Conservation (phyloP, 1,140 invertebrate genomes). For the Drusus annulatus region DNA sequence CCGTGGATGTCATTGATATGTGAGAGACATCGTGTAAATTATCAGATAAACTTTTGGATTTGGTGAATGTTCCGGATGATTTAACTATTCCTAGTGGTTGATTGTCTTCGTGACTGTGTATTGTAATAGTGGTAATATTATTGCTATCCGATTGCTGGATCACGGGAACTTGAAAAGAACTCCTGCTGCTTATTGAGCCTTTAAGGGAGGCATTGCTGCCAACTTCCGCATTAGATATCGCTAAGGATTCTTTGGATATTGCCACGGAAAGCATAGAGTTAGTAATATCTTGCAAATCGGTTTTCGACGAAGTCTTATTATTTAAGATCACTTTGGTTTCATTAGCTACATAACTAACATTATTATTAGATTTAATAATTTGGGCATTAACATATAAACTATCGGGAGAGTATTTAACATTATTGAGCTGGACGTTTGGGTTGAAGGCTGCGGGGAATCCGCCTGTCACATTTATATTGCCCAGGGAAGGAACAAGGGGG, state of each 20-base stretch:
- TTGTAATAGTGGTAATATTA: conserved; percentile 67
- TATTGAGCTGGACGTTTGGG: conserved; percentile 52
- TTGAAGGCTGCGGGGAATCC: conserved; percentile 45
- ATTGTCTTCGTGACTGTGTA: conserved; percentile 60
- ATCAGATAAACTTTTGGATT: conserved; percentile 46
- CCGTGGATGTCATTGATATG: conserved; percentile 51
- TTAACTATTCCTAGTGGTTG: conserved; percentile 41
- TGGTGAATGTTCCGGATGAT: conserved; percentile 44
- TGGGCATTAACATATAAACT: conserved; percentile 69
- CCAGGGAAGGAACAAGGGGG: conserved; percentile 3
- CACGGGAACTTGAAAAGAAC: conserved; percentile 17
- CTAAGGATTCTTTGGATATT: conserved; percentile 49
- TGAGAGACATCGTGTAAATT: conserved; percentile 58
- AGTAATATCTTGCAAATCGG: conserved; percentile 50
- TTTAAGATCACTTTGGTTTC: conserved; percentile 53
- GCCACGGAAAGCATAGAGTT: conserved; percentile 52
- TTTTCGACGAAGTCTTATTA: conserved; percentile 41
- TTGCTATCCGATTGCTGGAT: conserved; percentile 60
- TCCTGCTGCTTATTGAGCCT: conserved; percentile 45
- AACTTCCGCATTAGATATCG: conserved; percentile 23
- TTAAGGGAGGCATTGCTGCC: conserved; percentile 51
- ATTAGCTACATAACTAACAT: conserved; percentile 39
- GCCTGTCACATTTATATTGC: conserved; percentile 6
- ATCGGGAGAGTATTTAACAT: conserved; percentile 61
- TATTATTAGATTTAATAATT: conserved; percentile 63